These are phyloP conservation scores for Coremacera marginata DNA, from an alignment of 2,888 invertebrate genomes.

Conservation along the genomic window DNA sequence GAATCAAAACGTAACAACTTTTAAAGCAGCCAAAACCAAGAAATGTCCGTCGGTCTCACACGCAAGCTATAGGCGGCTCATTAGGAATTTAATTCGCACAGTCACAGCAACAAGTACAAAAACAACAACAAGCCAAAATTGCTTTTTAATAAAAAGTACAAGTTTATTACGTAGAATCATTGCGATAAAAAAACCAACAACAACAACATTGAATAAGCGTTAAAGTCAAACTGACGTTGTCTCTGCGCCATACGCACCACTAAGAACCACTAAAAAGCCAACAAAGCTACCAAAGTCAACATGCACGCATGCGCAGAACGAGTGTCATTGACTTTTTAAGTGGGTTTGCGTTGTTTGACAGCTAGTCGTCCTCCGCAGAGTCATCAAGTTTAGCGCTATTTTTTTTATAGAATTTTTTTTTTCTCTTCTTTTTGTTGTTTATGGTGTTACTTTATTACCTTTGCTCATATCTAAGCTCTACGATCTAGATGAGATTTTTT, in stretches of 20 bases:
- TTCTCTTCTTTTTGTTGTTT: neutral
- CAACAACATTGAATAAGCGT: neutral
- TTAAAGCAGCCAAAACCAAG: neutral
- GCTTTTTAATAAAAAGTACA: neutral
- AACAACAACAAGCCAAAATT: neutral
- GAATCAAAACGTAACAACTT: neutral
- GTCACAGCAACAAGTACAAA: neutral
- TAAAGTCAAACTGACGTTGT: too few species aligned
- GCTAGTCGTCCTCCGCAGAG: neutral
- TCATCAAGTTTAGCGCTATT: conserved; percentile 1
- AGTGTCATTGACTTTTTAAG: conserved; percentile 28
- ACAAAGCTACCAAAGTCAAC: neutral
- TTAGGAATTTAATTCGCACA: neutral
- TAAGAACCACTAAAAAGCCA: too few species aligned
- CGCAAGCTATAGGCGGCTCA: neutral
- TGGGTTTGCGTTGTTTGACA: neutral
- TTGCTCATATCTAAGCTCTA: neutral
- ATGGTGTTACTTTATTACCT: neutral
- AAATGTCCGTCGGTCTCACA: neutral
- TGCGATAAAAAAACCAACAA: neutral
- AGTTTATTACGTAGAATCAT: neutral
- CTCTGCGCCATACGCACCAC: too few species aligned
- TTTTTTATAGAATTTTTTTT: neutral
- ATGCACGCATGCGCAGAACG: neutral
- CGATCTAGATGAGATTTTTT: too few species aligned